A percentile compares a stretch with the other conserved stretches of the same genome.
phyloP scores from a whole-genome alignment of 2,113 vertebrate species.

The Coryphaenoides rupestris region DNA sequence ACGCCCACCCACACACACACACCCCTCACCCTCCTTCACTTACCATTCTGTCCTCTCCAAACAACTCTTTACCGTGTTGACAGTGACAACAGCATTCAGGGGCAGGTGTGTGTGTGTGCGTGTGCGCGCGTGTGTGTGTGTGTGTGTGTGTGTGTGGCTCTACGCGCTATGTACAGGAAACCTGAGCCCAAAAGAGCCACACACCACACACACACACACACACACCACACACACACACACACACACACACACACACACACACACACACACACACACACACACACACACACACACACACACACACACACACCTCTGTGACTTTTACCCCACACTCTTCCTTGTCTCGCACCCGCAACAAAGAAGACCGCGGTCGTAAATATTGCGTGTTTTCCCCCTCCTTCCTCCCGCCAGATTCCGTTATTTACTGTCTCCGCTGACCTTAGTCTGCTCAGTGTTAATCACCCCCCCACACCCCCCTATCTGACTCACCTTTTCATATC shows the following conservation, averaged over 20 bases:
- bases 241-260: too few species aligned
- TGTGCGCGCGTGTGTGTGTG: too few species aligned
- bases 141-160: too few species aligned
- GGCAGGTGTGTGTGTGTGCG: slow-evolving; percentile 17
- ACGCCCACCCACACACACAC: not conserved
- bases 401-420: slow-evolving; percentile 20
- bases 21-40: slow-evolving; percentile 1
- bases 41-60: slow-evolving; percentile 22
- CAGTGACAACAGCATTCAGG: slow-evolving; percentile 56
- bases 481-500: slow-evolving; percentile 14
- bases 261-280: too few species aligned
- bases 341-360: not conserved
- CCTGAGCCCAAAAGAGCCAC: slow-evolving; percentile 16
- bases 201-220: too few species aligned
- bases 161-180: slow-evolving; percentile 28
- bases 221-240: too few species aligned
- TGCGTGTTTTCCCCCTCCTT: slow-evolving; percentile 1
- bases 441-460: not conserved
- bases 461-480: too few species aligned
- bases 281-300: too few species aligned
- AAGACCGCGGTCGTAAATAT: not conserved
- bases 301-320: slow-evolving; percentile 10
- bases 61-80: slow-evolving; percentile 53
- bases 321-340: not conserved
- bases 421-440: slow-evolving; percentile 22